Conservation (phyloP, 2,797 vertebrate genomes). For the Sebastes dallii region DNA sequence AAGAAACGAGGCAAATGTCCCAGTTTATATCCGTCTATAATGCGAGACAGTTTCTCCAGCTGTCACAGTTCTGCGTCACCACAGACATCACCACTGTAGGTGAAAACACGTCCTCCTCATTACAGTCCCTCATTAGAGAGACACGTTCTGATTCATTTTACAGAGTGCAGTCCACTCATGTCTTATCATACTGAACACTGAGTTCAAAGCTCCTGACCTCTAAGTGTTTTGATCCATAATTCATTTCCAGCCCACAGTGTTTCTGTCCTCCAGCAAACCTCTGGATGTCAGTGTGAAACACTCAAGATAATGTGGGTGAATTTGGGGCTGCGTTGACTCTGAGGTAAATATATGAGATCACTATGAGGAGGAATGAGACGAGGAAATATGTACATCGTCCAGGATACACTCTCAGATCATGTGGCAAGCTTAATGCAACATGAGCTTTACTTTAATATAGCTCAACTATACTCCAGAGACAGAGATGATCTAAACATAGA, state of each 20-base stretch:
- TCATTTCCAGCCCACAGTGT: slow-evolving; percentile 1
- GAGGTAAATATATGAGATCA: neutral
- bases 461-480: neutral
- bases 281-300: neutral
- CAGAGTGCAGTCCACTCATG: slow-evolving; percentile 13
- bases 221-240: slow-evolving; percentile 14
- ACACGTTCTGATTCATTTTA: slow-evolving; percentile 7
- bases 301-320: neutral
- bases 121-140: neutral
- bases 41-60: neutral
- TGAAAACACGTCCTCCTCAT: neutral
- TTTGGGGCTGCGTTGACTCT: neutral
- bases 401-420: neutral
- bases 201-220: slow-evolving; percentile 29
- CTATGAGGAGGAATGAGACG: neutral
- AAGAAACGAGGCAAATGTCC: neutral
- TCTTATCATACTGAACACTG: slow-evolving; percentile 1
- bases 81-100: neutral
- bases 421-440: neutral
- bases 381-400: no score
- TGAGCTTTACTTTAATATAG: neutral
- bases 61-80: neutral
- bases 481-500: neutral
- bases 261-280: slow-evolving; percentile 28
- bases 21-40: neutral